These are phyloP conservation scores for Peromyscus eremicus DNA, from an alignment of 2,797 vertebrate genomes.

Conservation along the genomic window DNA sequence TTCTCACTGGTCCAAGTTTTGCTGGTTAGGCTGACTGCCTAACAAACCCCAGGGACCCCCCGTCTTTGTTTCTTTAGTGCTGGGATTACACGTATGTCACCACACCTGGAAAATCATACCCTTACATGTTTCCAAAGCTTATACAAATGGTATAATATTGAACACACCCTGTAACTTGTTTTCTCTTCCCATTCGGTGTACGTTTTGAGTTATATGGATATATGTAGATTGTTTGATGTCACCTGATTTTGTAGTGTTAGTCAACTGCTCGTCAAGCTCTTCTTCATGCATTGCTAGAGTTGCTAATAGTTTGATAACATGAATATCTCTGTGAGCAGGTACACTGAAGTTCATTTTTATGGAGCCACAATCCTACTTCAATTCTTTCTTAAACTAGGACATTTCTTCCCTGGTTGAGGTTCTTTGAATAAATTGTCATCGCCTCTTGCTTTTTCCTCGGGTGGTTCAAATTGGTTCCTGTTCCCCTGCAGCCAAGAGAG, in stretches of 20 bases:
- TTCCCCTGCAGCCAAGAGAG: background rate
- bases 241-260: background rate
- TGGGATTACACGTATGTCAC: background rate
- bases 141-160: background rate
- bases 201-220: background rate
- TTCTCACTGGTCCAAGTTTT: background rate
- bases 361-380: background rate
- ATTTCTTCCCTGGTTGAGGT: background rate
- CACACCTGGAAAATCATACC: background rate
- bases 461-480: background rate
- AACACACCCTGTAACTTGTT: background rate
- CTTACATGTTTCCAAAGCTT: slow-evolving; percentile 57
- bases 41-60: background rate
- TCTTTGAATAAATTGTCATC: slow-evolving; percentile 19
- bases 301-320: background rate
- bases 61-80: background rate
- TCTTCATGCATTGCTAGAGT: background rate
- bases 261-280: background rate
- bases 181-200: slow-evolving; percentile 22
- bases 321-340: background rate
- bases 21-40: background rate
- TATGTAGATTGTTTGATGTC: background rate
- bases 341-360: background rate
- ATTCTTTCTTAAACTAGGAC: background rate
- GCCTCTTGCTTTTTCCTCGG: slow-evolving; percentile 27